Conservation (phyloP, 2,797 vertebrate species). For the Darevskia mixta region DNA sequence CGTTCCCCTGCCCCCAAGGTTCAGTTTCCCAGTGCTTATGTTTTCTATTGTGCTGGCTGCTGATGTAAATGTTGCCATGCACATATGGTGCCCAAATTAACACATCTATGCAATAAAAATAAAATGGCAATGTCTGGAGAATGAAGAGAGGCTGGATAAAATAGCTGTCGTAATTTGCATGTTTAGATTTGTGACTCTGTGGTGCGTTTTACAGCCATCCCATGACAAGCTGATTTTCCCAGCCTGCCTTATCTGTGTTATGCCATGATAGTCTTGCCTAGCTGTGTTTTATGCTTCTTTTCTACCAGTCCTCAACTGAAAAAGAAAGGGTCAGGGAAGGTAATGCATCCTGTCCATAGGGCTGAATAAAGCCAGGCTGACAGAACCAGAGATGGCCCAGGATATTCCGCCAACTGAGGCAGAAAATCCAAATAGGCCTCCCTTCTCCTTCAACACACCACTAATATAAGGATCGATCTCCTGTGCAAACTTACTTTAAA, state of each 20-base stretch:
- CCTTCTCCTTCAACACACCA: background rate
- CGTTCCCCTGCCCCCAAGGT: background rate
- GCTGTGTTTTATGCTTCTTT: conserved; percentile 19
- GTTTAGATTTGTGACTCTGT: conserved; percentile 41
- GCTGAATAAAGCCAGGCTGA: background rate
- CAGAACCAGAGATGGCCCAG: background rate
- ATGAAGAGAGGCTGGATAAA: conserved; percentile 27
- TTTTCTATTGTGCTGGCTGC: conserved; percentile 41
- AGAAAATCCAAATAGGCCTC: background rate
- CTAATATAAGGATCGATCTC: background rate
- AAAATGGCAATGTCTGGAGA: conserved; percentile 30
- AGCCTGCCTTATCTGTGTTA: conserved; percentile 15
- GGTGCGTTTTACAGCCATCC: conserved; percentile 31
- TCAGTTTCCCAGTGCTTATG: conserved; percentile 50
- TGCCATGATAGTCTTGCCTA: conserved; percentile 2
- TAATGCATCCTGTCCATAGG: background rate
- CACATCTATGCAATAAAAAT: conserved; percentile 47
- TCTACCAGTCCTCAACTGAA: background rate
- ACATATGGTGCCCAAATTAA: conserved; percentile 61
- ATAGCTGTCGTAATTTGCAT: conserved; percentile 43
- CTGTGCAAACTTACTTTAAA: background rate
- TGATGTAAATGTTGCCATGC: conserved; percentile 57
- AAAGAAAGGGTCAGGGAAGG: background rate
- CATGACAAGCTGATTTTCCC: conserved; percentile 19
- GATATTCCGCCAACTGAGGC: background rate